Evolutionary conservation across 2,888 invertebrate genomes (phyloP).

Genomic region (Leptopilina syphax): DNA sequence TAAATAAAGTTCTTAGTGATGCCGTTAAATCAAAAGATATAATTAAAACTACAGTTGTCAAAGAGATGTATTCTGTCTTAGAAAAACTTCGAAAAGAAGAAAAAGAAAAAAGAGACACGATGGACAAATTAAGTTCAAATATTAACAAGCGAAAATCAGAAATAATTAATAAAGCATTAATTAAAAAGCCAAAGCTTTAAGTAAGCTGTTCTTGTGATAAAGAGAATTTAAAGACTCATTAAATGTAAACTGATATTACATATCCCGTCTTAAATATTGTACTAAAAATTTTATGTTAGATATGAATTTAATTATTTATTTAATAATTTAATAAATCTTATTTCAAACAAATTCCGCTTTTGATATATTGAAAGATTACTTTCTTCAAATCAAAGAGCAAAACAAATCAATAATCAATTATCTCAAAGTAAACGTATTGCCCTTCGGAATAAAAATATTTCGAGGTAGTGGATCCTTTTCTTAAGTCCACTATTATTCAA

Average conservation of each 20-base stretch:
- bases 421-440: too few relatives aligned
- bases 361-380: too few relatives aligned
- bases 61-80: slow-evolving; percentile 14
- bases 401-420: too few relatives aligned
- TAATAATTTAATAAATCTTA: too few relatives aligned
- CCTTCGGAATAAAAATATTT: too few relatives aligned
- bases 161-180: slow-evolving; percentile 19
- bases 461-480: too few relatives aligned
- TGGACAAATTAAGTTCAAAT: slow-evolving; percentile 9
- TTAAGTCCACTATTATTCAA: too few relatives aligned
- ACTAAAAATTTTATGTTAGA: background rate
- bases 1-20: slow-evolving; percentile 8
- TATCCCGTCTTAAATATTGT: background rate
- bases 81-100: slow-evolving; percentile 3
- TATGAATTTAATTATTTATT: too few relatives aligned
- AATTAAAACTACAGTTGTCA: background rate
- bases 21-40: slow-evolving; percentile 15
- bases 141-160: slow-evolving; percentile 3
- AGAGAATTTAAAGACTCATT: background rate
- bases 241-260: slow-evolving; percentile 14
- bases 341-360: too few relatives aligned
- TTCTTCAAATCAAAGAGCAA: too few relatives aligned
- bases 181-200: slow-evolving; percentile 16
- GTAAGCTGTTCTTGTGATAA: background rate
- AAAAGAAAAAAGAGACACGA: background rate